phyloP scores from a whole-genome alignment of 2,113 vertebrate genomes.

The Hippocampus mohnikei region DNA sequence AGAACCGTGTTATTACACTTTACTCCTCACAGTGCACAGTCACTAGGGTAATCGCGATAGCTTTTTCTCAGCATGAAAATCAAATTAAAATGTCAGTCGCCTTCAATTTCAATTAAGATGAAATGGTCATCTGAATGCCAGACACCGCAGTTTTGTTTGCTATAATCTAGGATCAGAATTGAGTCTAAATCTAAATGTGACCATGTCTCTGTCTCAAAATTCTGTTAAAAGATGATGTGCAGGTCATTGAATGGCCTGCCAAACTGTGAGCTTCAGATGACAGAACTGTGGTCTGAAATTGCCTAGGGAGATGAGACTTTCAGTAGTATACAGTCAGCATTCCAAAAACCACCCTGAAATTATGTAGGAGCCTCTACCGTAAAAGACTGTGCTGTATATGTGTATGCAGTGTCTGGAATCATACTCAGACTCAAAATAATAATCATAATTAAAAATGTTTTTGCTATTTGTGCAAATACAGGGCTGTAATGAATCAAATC shows the following conservation, averaged over 20 bases:
- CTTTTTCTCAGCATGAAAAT: neutral
- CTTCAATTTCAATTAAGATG: neutral
- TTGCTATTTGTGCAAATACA: no score
- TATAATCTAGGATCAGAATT: neutral
- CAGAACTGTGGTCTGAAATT: conserved; percentile 43
- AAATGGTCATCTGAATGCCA: neutral
- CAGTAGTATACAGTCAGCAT: conserved; percentile 36
- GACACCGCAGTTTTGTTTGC: neutral
- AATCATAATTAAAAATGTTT: neutral
- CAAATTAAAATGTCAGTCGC: no score
- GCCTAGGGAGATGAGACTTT: conserved; percentile 38
- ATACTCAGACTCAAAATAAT: conserved; percentile 10
- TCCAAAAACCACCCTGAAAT: conserved; percentile 40
- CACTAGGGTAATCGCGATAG: neutral
- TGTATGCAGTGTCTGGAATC: conserved; percentile 20
- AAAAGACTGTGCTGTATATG: conserved; percentile 21
- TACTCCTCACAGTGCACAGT: neutral
- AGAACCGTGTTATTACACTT: neutral
- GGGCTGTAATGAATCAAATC: no score
- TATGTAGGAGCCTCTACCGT: conserved; percentile 52
- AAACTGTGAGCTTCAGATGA: conserved; percentile 14
- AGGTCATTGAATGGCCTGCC: conserved; percentile 6
- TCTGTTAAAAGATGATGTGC: neutral
- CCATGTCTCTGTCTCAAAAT: neutral
- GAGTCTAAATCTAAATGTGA: neutral